These are phyloP conservation scores for Spodoptera picta DNA, from an alignment of 2,888 invertebrate species.

Conservation along the genomic window DNA sequence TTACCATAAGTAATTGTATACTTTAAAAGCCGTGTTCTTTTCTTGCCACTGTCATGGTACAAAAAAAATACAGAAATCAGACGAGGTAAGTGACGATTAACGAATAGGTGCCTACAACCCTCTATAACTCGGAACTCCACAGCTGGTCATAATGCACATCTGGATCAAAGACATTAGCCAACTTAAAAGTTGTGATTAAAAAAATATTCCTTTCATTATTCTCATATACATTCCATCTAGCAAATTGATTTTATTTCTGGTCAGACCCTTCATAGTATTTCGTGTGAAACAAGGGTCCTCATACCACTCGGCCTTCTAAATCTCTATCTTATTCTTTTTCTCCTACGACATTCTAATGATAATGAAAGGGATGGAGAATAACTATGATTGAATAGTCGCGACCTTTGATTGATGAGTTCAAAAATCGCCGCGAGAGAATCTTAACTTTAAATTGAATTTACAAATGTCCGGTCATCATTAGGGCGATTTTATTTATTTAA, in stretches of 20 bases:
- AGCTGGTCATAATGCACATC: conserved; percentile 37
- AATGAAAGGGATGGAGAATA: conserved; percentile 42
- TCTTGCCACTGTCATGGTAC: too few relatives aligned
- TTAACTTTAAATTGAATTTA: conserved; percentile 69
- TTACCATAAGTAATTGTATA: too few relatives aligned
- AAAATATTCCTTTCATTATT: conserved; percentile 40
- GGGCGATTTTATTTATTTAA: conserved; percentile 69
- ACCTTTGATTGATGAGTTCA: conserved; percentile 76
- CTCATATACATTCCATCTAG: conserved; percentile 53
- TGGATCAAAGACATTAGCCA: conserved; percentile 38
- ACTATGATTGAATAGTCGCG: conserved; percentile 54
- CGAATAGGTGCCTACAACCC: background rate
- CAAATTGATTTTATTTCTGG: conserved; percentile 73
- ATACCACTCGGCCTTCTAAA: conserved; percentile 38
- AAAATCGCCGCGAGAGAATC: conserved; percentile 67
- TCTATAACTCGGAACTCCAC: background rate
- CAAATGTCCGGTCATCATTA: conserved; percentile 67
- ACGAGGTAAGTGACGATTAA: too few relatives aligned
- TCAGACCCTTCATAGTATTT: conserved; percentile 66
- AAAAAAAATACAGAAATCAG: too few relatives aligned
- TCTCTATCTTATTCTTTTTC: conserved; percentile 42
- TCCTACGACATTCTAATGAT: background rate
- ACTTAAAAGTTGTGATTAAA: conserved; percentile 51
- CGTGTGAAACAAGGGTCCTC: conserved; percentile 66
- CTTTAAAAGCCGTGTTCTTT: too few relatives aligned